A percentile compares a stretch with the other conserved stretches of the same genome.
These are phyloP conservation scores for Eulemur rubriventer DNA, from an alignment of 2,797 vertebrate species.

Conservation along the genomic window DNA sequence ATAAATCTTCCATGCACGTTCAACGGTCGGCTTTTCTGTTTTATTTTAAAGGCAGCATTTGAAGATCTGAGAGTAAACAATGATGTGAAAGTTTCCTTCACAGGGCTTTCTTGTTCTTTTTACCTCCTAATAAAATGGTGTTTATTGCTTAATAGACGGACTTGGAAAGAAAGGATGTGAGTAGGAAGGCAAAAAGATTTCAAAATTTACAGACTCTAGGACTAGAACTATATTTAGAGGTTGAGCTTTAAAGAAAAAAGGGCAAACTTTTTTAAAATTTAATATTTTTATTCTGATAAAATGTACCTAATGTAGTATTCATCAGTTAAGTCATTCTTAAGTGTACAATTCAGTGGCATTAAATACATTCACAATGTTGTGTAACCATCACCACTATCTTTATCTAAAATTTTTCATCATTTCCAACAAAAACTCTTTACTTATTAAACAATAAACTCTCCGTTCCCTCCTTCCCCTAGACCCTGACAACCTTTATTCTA, in stretches of 20 bases:
- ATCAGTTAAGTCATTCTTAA: neutral
- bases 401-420: neutral
- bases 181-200: conserved; percentile 54
- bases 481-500: neutral
- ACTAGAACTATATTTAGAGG: conserved; percentile 42
- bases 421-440: neutral
- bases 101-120: conserved; percentile 50
- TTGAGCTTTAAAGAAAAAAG: neutral
- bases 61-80: conserved; percentile 77
- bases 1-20: conserved; percentile 80
- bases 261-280: neutral
- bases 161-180: conserved; percentile 72
- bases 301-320: neutral
- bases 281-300: conserved; percentile 8
- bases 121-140: conserved; percentile 64
- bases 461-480: too few species aligned
- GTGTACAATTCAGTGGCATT: neutral
- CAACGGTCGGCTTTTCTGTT: conserved; percentile 77
- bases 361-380: neutral
- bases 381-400: neutral
- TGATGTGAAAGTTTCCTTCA: conserved; percentile 68
- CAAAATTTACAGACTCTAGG: conserved; percentile 64
- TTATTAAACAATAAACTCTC: neutral
- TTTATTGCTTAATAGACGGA: conserved; percentile 69
- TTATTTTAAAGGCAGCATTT: conserved; percentile 81